Evolutionary conservation across 2,113 vertebrate species (phyloP).

Genomic region (Ia io): DNA sequence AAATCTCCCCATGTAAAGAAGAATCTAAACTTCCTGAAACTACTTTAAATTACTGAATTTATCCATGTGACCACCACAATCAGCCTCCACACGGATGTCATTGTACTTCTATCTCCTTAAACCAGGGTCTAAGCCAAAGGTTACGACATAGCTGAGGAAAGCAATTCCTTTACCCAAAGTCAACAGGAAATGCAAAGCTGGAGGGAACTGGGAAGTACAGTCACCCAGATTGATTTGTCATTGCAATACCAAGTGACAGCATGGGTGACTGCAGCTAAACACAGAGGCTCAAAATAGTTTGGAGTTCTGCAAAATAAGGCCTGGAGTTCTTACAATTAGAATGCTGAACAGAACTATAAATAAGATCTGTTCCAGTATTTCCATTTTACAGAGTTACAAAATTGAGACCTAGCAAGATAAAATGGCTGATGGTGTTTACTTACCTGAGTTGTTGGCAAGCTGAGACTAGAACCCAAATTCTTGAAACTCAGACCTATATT

Average conservation of each 20-base stretch:
- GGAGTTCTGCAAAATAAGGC: not conserved
- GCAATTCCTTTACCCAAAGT: not conserved
- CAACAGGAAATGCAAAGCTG: conserved; percentile 39
- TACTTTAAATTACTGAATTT: not conserved
- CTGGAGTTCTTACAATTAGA: not conserved
- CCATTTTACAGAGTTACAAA: not conserved
- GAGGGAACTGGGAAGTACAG: not conserved
- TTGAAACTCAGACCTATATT: not conserved
- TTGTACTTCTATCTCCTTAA: not conserved
- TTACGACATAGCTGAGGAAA: not conserved
- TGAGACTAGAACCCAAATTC: not conserved
- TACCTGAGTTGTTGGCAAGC: not conserved
- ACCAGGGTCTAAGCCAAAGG: not conserved
- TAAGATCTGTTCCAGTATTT: not conserved
- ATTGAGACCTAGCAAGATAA: not conserved
- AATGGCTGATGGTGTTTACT: not conserved
- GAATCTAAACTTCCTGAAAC: not conserved
- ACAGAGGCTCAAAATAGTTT: not conserved
- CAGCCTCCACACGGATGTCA: not conserved
- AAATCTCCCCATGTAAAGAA: not conserved
- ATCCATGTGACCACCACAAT: not conserved
- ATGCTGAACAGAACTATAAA: not conserved
- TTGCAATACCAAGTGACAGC: not conserved
- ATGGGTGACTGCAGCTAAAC: not conserved
- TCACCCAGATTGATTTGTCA: not conserved